phyloP scores from a whole-genome alignment of 2,113 vertebrate species.

The Podocnemis expansa region DNA sequence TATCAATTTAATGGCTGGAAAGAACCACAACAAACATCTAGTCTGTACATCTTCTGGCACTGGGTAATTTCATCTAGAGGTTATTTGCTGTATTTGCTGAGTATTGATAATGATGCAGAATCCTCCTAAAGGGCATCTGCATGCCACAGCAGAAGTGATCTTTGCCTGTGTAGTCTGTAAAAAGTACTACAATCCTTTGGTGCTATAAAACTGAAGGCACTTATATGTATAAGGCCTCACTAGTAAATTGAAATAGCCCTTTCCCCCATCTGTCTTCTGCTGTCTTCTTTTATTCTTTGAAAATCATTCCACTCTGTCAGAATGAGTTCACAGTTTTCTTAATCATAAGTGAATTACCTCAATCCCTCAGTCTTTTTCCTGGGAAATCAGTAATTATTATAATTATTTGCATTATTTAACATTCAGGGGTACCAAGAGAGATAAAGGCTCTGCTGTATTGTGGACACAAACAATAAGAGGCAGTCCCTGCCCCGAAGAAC shows the following conservation, averaged over 20 bases:
- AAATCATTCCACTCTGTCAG: not conserved
- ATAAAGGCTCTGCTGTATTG: not conserved
- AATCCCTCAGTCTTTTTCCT: not conserved
- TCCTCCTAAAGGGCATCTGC: not conserved
- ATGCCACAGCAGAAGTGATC: not conserved
- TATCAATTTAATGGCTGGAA: too few species aligned
- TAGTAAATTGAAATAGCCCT: slow-evolving; percentile 4
- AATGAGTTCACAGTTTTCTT: slow-evolving; percentile 32
- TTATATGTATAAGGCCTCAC: not conserved
- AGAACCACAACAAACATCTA: not conserved
- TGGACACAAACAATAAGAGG: too few species aligned
- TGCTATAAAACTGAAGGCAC: not conserved
- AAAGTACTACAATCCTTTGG: not conserved
- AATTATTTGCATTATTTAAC: fast-evolving
- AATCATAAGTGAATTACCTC: fast-evolving
- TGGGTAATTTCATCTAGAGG: not conserved
- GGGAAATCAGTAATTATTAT: not conserved
- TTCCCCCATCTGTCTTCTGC: not conserved
- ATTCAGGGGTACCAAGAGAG: not conserved
- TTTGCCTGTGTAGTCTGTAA: slow-evolving; percentile 1
- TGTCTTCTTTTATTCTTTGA: not conserved
- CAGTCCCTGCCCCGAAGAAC: not conserved
- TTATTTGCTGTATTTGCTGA: not conserved
- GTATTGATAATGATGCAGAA: not conserved
- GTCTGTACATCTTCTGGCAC: not conserved